Evolutionary conservation across 2,797 vertebrate species (phyloP).

Genomic region (Cynopterus sphinx): DNA sequence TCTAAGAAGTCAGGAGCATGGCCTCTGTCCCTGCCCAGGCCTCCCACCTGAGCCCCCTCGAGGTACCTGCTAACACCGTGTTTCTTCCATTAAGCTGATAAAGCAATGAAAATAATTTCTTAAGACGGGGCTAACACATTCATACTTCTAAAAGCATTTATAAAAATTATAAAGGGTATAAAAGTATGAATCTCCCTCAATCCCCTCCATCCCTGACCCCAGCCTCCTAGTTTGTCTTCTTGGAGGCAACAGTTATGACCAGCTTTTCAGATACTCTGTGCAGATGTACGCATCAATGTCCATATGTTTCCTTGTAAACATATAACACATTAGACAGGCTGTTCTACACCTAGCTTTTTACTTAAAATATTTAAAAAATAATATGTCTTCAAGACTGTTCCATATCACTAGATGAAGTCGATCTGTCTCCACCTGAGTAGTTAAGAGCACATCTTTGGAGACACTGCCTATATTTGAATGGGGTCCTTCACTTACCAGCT

Average conservation of each 20-base stretch:
- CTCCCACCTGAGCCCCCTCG: background rate
- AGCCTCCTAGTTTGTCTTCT: background rate
- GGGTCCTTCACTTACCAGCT: background rate
- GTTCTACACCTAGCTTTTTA: constrained; percentile 29
- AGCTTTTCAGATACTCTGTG: background rate
- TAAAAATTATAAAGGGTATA: background rate
- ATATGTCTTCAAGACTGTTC: background rate
- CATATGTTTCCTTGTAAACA: constrained; percentile 9
- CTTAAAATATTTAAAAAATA: constrained; percentile 54
- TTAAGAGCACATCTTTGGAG: background rate
- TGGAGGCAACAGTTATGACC: background rate
- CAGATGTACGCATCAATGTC: background rate
- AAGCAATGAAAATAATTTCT: background rate
- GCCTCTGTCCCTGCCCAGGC: background rate
- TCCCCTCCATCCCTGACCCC: background rate
- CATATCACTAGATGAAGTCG: background rate
- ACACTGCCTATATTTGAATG: background rate
- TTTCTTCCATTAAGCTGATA: background rate
- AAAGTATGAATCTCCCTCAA: background rate
- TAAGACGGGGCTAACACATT: background rate
- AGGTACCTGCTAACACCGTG: background rate
- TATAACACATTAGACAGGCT: background rate
- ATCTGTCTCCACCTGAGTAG: background rate
- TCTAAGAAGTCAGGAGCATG: background rate
- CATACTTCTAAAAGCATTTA: background rate